These are phyloP conservation scores for Cantharis flavilabris DNA, from an alignment of 2,888 invertebrate species.

Conservation along the genomic window DNA sequence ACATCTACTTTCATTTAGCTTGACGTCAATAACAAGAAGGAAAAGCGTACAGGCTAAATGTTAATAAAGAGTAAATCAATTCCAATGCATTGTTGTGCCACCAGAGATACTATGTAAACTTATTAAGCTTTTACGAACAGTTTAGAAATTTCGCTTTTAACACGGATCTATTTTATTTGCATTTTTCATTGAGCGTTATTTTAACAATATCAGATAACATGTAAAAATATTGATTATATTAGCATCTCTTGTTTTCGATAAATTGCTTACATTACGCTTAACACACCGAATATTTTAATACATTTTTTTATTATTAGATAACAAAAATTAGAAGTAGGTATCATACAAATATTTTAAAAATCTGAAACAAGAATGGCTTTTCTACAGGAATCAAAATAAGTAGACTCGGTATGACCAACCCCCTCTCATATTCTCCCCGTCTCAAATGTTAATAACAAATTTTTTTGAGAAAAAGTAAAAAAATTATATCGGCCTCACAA, in stretches of 20 bases:
- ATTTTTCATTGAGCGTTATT: conserved; percentile 3
- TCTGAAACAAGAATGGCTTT: background rate
- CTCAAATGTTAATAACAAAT: background rate
- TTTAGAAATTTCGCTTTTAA: conserved; percentile 27
- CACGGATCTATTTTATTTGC: conserved; percentile 8
- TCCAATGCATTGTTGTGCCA: conserved; percentile 22
- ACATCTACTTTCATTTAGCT: conserved; percentile 28
- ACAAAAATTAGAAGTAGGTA: background rate
- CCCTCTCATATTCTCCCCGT: background rate
- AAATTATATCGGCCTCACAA: background rate
- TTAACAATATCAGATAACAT: background rate
- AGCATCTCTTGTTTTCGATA: background rate
- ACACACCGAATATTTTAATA: background rate
- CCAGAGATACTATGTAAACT: conserved; percentile 27
- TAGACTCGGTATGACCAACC: background rate
- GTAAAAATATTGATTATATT: background rate
- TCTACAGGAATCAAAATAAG: background rate
- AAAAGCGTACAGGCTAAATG: conserved; percentile 20
- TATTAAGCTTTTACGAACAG: conserved; percentile 27
- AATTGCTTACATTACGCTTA: background rate
- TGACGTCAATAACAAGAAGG: conserved; percentile 24
- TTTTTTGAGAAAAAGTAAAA: background rate
- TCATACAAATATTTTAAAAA: background rate
- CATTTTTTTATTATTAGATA: background rate
- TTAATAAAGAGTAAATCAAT: conserved; percentile 22